Evolutionary conservation across 1,140 invertebrate genomes (phyloP), one percentile per base, ranked within the genome.

Genomic region (Lepidurus couesii): DNA sequence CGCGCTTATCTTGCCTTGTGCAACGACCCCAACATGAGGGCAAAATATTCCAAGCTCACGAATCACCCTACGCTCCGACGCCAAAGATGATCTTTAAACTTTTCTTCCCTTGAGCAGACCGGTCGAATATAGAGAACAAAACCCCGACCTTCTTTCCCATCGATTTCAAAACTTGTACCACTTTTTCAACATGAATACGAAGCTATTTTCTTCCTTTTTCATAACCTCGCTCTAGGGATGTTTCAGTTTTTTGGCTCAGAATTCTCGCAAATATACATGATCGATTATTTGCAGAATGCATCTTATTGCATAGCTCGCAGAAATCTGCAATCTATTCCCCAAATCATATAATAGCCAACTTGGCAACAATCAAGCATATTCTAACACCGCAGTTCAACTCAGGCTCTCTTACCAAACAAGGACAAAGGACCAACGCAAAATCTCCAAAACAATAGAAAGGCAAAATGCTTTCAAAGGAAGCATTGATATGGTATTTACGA

Each of bases 21-120:
- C 53, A 65, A 65, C n/a, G 53, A 65, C 53, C 53, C 45, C 53
- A 13, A 65, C 53, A 65, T 16, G 53, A 65, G 53, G 53, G 13
- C 16, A 13, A 65, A 65, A 16, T 21, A 65, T 65, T 9, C 53
- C 13, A 21, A 65, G 53, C 53, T 34, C 34, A 34, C 34, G 34
- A 34, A 34, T 34, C 34, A 34, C 34, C 34, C 4, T 34, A 34
- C 34, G 34, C 34, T 65, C 53, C 53, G 53, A 65, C 8, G 16
- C 53, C 53, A n/a, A 65, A 65, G 21, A 65, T 65, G 53, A 65
- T 65, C 53, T 4, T 65, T 1, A 21, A 65, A 21, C 53, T 13
- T n/a, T 21, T 4, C 3, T 65, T 65, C 53, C 53, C 53, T 13
- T 65, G 21, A 65, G 53, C 53, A 16, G 21, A 65, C 4, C 34